phyloP scores from a whole-genome alignment of 2,888 invertebrate genomes.

The Andrena bucephala region DNA sequence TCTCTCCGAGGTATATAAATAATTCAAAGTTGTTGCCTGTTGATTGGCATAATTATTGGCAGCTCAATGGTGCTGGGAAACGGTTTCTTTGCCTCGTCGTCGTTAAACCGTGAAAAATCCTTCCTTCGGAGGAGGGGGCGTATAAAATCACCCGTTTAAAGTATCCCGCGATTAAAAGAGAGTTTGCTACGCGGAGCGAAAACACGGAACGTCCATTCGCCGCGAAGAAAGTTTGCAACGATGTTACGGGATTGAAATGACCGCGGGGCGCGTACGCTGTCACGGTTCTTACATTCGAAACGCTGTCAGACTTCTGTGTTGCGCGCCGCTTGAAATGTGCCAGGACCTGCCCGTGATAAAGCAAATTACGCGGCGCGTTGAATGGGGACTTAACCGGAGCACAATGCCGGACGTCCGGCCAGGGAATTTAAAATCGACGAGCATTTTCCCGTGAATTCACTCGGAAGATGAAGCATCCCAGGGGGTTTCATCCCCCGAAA shows the following conservation, averaged over 20 bases:
- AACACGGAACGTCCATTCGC: constrained; percentile 1
- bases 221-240: background rate
- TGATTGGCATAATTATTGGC: constrained; percentile 46
- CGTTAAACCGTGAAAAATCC: background rate
- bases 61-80: background rate
- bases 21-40: constrained; percentile 44
- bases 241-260: constrained; percentile 24
- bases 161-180: background rate
- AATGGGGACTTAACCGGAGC: constrained; percentile 24
- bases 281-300: constrained; percentile 4
- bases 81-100: background rate
- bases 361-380: constrained; percentile 33
- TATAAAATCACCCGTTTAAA: background rate
- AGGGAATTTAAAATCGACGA: constrained; percentile 28
- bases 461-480: constrained; percentile 11
- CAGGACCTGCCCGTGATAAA: constrained; percentile 6
- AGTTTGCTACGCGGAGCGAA: background rate
- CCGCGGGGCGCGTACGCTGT: background rate
- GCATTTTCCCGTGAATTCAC: constrained; percentile 28
- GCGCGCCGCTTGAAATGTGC: background rate
- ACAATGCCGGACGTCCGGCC: constrained; percentile 13
- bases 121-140: background rate
- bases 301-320: background rate
- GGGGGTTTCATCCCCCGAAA: constrained; percentile 7
- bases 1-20: constrained; percentile 44